Evolutionary conservation across 1,140 invertebrate species (phyloP), one percentile per base, ranked within the genome.

Genomic region (Eufriesea mexicana): DNA sequence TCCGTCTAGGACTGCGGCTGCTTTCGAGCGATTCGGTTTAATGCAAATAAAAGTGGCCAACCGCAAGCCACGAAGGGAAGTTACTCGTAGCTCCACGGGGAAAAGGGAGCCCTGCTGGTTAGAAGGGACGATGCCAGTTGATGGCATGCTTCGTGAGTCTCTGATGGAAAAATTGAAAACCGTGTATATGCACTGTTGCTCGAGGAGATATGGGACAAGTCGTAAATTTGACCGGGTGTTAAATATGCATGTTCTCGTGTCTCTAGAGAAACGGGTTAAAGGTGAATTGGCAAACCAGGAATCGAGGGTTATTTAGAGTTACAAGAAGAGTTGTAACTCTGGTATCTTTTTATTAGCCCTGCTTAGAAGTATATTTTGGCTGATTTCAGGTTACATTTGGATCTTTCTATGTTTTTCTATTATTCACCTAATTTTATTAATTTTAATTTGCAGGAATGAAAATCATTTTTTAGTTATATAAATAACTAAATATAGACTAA

Each of bases 11-110:
- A 20, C 45, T 54, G 23, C 62, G 64, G 54, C 35, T 28, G n/a
- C 23, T 68, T 78, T 12, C 64, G n/a, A 47, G 64, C 76, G 64
- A 55, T 78, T 67, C 62, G 23, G 62, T 68, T 78, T 78, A 47
- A 57, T 55, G 76, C 64, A 68, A 78, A 78, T 68, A 68, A 67
- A 68, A 47, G 23, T 54, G 64, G 49, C 4, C 54, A 45, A 23
- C 35, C 64, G 9, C 23, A 25, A 68, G 64, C 51, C 35, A 23
- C 51, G n/a, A 35, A 35, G 49, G 6, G 47, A 35, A 70, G 62
- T 70, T 70, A 23, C 20, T 23, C 23, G 51, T 28, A 16, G n/a
- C 51, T 47, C 66, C 18, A 23, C 28, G 10, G 73, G 28, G 73
- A 2, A 35, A 25, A 55, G 9, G 35, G 51, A 16, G 25, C 47